phyloP scores from a whole-genome alignment of 2,888 invertebrate genomes.

The Ferdinandea cuprea region DNA sequence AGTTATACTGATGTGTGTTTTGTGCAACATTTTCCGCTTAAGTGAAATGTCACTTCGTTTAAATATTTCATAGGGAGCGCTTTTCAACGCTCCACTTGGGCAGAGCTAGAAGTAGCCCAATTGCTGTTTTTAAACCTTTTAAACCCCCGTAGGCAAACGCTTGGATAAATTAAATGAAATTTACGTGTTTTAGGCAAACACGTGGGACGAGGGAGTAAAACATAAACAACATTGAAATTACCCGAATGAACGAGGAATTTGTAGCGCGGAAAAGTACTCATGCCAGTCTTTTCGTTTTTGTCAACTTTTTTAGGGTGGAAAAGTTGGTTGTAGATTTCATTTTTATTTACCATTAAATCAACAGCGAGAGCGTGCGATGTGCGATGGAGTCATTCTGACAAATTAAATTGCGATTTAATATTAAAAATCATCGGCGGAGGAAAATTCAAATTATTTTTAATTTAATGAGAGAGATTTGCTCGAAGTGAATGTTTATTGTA shows the following conservation, averaged over 20 bases:
- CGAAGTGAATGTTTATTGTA: neutral
- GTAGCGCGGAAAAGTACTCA: conserved; percentile 1
- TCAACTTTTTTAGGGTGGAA: conserved; percentile 8
- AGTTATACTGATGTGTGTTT: conserved; percentile 4
- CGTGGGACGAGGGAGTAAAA: too few species aligned
- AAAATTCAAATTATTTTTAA: conserved; percentile 19
- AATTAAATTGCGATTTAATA: conserved; percentile 61
- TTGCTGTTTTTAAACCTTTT: conserved; percentile 21
- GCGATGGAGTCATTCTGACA: conserved; percentile 18
- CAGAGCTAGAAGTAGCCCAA: neutral
- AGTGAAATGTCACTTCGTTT: conserved; percentile 47
- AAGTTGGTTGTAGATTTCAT: neutral
- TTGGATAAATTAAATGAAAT: conserved; percentile 54
- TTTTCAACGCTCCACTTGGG: conserved; percentile 6
- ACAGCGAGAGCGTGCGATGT: conserved; percentile 28
- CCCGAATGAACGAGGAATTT: neutral
- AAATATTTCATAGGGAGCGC: conserved; percentile 50
- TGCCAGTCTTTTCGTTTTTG: conserved; percentile 5
- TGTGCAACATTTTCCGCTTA: conserved; percentile 1
- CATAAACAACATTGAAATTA: neutral
- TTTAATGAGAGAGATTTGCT: conserved; percentile 13
- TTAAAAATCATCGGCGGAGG: conserved; percentile 12
- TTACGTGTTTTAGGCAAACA: conserved; percentile 29
- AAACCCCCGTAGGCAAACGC: conserved; percentile 15
- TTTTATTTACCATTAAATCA: conserved; percentile 26